Evolutionary conservation across 2,797 vertebrate genomes (phyloP).

Genomic region (Mastacembelus armatus): DNA sequence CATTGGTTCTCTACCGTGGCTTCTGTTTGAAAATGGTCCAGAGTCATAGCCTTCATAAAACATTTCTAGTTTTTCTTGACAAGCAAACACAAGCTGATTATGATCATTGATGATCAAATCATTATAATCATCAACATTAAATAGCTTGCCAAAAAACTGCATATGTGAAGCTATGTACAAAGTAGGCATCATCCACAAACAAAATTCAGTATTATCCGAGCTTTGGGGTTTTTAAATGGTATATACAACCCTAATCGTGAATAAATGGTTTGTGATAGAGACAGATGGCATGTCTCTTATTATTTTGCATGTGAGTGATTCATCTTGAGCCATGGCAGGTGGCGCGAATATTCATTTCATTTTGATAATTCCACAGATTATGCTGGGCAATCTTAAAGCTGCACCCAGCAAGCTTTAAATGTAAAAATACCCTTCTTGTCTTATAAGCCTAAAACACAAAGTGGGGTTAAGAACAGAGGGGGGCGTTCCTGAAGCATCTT

Average conservation of each 20-base stretch:
- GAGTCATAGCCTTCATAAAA: constrained; percentile 42
- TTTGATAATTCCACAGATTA: constrained; percentile 85
- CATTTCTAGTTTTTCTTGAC: constrained; percentile 31
- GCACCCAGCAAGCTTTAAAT: constrained; percentile 58
- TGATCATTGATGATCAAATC: neutral
- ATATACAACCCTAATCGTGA: constrained; percentile 66
- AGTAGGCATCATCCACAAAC: constrained; percentile 15
- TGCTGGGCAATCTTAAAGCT: constrained; percentile 67
- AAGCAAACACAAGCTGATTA: constrained; percentile 5
- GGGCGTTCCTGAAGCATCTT: constrained; percentile 37
- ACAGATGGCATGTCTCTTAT: constrained; percentile 80
- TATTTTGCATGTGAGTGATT: constrained; percentile 65
- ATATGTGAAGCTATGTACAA: neutral
- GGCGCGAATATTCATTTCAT: constrained; percentile 82
- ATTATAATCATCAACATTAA: neutral
- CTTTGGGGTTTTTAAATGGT: constrained; percentile 34
- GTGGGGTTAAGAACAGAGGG: constrained; percentile 7
- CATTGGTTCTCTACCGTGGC: constrained; percentile 70
- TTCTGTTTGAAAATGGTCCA: constrained; percentile 56
- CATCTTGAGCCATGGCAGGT: constrained; percentile 79
- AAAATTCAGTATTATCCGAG: constrained; percentile 18
- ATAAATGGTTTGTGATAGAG: constrained; percentile 68
- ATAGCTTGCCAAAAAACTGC: neutral
- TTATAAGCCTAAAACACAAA: constrained; percentile 47
- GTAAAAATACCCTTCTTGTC: constrained; percentile 44